phyloP scores from a whole-genome alignment of 2,113 vertebrate genomes.

The Romanogobio albipinnatus region DNA sequence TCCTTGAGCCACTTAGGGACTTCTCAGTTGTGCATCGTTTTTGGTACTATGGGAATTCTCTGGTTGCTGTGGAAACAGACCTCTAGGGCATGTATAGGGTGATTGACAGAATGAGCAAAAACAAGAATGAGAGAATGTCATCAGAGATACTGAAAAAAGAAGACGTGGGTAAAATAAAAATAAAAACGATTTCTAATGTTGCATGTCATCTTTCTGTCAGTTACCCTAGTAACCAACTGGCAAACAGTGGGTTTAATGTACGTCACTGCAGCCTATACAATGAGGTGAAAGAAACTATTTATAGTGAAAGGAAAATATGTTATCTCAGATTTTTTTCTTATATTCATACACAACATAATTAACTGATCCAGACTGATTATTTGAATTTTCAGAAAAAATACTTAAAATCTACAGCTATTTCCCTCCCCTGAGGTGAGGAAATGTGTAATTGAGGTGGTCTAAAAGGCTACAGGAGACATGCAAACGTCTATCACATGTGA shows the following conservation, averaged over 20 bases:
- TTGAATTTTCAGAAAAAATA: background rate
- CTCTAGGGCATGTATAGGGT: conserved; percentile 47
- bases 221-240: conserved; percentile 36
- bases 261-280: conserved; percentile 32
- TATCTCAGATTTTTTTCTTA: background rate
- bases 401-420: background rate
- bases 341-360: background rate
- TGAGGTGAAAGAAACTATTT: conserved; percentile 35
- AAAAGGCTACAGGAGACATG: background rate
- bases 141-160: conserved; percentile 17
- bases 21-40: conserved; percentile 46
- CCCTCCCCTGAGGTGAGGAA: background rate
- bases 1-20: conserved; percentile 28
- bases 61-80: conserved; percentile 60
- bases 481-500: conserved; percentile 10
- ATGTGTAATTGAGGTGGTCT: background rate
- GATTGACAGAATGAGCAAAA: conserved; percentile 5
- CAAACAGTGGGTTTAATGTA: conserved; percentile 37
- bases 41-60: conserved; percentile 55
- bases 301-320: background rate
- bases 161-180: background rate
- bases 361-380: background rate
- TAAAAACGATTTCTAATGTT: background rate
- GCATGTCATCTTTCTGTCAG: conserved; percentile 59
- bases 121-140: conserved; percentile 27